A percentile compares a stretch with the other conserved stretches of the same genome.
Conservation (phyloP, 2,888 invertebrate species). For the Drosophila colorata region DNA sequence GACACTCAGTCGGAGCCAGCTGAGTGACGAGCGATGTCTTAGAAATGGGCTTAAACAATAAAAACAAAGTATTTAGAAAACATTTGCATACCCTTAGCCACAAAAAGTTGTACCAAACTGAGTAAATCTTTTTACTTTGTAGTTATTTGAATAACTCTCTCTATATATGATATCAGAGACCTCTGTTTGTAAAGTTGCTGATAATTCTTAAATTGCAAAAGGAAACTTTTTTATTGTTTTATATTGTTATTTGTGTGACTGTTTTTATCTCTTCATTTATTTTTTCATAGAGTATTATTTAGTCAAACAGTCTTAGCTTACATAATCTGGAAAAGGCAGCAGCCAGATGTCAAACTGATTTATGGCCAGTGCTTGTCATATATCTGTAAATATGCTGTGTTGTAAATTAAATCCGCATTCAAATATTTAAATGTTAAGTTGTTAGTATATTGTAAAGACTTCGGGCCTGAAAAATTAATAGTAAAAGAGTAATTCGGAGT, state of each 20-base stretch:
- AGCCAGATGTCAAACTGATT: conserved; percentile 78
- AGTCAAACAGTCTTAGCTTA: too few relatives aligned
- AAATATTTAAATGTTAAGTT: conserved; percentile 64
- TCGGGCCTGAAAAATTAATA: neutral
- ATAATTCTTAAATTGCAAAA: too few relatives aligned
- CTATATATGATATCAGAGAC: too few relatives aligned
- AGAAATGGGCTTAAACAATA: conserved; percentile 35
- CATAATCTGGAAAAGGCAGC: conserved; percentile 36
- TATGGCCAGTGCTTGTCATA: conserved; percentile 68
- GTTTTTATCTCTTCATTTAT: too few relatives aligned
- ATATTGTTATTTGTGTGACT: too few relatives aligned
- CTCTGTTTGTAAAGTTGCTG: too few relatives aligned
- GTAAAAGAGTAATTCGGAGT: neutral
- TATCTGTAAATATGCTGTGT: conserved; percentile 57
- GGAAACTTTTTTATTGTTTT: too few relatives aligned
- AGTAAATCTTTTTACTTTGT: too few relatives aligned
- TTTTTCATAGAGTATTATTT: too few relatives aligned
- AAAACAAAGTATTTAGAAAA: conserved; percentile 1
- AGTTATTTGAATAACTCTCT: too few relatives aligned
- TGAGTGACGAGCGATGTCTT: conserved; percentile 61
- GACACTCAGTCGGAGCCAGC: conserved; percentile 57
- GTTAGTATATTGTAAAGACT: conserved; percentile 45
- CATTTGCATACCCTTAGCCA: conserved; percentile 22
- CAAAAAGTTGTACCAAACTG: too few relatives aligned
- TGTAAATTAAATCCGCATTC: conserved; percentile 74